Conservation (phyloP, 1,140 invertebrate species). For the Heterodera schachtii region DNA sequence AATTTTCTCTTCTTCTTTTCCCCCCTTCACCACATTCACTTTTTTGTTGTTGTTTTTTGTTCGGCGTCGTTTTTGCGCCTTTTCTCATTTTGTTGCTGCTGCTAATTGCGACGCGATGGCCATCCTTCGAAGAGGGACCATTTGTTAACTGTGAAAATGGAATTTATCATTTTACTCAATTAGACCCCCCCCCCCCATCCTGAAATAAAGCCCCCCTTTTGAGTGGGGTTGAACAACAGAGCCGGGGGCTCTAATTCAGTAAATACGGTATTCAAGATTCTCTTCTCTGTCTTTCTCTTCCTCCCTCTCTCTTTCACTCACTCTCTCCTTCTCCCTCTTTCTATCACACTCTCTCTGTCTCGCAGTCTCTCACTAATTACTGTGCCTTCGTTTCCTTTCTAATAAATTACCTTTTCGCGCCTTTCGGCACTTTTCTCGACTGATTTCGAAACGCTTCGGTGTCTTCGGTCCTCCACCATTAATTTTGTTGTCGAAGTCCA, state of each 20-base stretch:
- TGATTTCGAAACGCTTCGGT: background rate
- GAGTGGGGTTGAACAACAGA: too few relatives aligned
- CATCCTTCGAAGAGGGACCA: background rate
- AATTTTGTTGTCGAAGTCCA: background rate
- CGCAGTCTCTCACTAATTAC: too few relatives aligned
- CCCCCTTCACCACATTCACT: background rate
- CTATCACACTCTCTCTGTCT: too few relatives aligned
- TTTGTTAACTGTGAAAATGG: background rate
- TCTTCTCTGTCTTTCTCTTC: too few relatives aligned
- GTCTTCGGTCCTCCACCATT: background rate
- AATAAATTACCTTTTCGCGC: background rate
- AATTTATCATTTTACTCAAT: too few relatives aligned
- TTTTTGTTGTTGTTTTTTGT: background rate
- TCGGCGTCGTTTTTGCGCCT: background rate
- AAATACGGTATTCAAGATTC: too few relatives aligned
- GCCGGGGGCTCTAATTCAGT: too few relatives aligned
- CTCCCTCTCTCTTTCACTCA: too few relatives aligned
- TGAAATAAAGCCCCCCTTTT: too few relatives aligned
- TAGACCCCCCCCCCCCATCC: too few relatives aligned
- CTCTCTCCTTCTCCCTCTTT: too few relatives aligned
- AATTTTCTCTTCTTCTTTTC: background rate
- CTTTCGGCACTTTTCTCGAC: background rate
- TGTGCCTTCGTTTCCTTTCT: too few relatives aligned
- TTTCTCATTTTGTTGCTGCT: background rate
- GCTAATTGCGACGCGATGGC: background rate